phyloP scores from a whole-genome alignment of 2,797 vertebrate genomes.

The Hoplostethus mediterraneus region DNA sequence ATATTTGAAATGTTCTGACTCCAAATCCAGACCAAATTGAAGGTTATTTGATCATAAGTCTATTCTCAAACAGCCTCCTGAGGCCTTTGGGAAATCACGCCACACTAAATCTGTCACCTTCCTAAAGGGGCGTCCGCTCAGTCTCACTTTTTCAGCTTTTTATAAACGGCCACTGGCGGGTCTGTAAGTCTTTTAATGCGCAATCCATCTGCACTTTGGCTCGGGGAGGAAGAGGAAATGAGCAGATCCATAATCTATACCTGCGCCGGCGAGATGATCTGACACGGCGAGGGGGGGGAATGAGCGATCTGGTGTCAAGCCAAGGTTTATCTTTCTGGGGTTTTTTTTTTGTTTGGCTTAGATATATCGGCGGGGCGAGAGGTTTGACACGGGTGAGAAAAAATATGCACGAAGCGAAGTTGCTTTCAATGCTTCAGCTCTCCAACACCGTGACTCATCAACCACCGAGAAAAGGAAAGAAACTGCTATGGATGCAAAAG shows the following conservation, averaged over 20 bases:
- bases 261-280: constrained; percentile 60
- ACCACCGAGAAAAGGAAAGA: constrained; percentile 26
- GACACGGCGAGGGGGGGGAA: constrained; percentile 30
- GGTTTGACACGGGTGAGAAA: constrained; percentile 39
- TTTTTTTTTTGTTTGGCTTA: constrained; percentile 49
- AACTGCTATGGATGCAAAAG: constrained; percentile 48
- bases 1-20: constrained; percentile 38
- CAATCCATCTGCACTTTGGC: constrained; percentile 79
- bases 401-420: constrained; percentile 46
- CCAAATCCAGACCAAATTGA: constrained; percentile 46
- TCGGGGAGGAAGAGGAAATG: constrained; percentile 68
- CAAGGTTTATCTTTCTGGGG: constrained; percentile 59
- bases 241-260: constrained; percentile 77
- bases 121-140: constrained; percentile 64
- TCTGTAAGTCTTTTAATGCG: constrained; percentile 72
- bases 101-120: constrained; percentile 71
- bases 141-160: constrained; percentile 56
- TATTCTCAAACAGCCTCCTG: constrained; percentile 52
- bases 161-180: constrained; percentile 60
- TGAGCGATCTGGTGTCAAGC: constrained; percentile 63
- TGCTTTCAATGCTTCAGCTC: constrained; percentile 50
- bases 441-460: constrained; percentile 52
- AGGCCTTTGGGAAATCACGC: constrained; percentile 68
- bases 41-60: constrained; percentile 62
- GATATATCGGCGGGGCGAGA: constrained; percentile 50